A percentile compares a stretch with the other conserved stretches of the same genome.
phyloP scores from a whole-genome alignment of 2,888 invertebrate genomes.

The Euphydryas editha region DNA sequence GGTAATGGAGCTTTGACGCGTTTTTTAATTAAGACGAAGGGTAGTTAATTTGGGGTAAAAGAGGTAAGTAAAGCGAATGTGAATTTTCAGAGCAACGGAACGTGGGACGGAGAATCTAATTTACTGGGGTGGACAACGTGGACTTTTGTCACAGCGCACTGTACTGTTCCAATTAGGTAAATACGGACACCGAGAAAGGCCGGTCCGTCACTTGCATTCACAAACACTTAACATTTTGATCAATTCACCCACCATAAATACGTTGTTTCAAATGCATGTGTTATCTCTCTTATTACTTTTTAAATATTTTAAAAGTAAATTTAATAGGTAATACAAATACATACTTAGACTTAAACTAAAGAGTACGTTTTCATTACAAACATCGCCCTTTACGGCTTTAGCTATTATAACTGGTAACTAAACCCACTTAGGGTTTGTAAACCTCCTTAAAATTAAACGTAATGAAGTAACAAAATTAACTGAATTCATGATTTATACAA shows the following conservation, averaged over 20 bases:
- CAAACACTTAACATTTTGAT: slow-evolving; percentile 68
- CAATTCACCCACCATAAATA: slow-evolving; percentile 41
- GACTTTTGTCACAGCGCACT: slow-evolving; percentile 73
- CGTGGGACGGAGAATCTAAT: slow-evolving; percentile 67
- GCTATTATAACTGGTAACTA: slow-evolving; percentile 12
- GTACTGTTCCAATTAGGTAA: slow-evolving; percentile 78
- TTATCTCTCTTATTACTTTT: slow-evolving; percentile 6
- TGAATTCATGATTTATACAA: background rate
- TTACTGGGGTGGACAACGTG: slow-evolving; percentile 61
- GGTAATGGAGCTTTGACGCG: slow-evolving; percentile 49
- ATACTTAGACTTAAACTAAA: slow-evolving; percentile 4
- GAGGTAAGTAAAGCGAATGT: slow-evolving; percentile 69
- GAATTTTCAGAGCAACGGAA: slow-evolving; percentile 43
- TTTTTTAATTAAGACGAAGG: slow-evolving; percentile 68
- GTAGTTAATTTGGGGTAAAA: slow-evolving; percentile 75
- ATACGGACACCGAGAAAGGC: slow-evolving; percentile 54
- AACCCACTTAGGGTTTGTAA: slow-evolving; percentile 17
- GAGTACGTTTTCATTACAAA: background rate
- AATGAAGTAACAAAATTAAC: slow-evolving; percentile 1
- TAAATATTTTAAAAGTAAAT: background rate
- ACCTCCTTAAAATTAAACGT: slow-evolving; percentile 3
- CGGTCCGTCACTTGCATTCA: slow-evolving; percentile 66
- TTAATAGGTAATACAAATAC: slow-evolving; percentile 17
- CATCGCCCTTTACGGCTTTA: background rate
- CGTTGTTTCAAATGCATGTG: background rate